Evolutionary conservation across 2,113 vertebrate genomes (phyloP), one percentile per base, ranked within the genome.

Genomic region (Camarhynchus parvulus): DNA sequence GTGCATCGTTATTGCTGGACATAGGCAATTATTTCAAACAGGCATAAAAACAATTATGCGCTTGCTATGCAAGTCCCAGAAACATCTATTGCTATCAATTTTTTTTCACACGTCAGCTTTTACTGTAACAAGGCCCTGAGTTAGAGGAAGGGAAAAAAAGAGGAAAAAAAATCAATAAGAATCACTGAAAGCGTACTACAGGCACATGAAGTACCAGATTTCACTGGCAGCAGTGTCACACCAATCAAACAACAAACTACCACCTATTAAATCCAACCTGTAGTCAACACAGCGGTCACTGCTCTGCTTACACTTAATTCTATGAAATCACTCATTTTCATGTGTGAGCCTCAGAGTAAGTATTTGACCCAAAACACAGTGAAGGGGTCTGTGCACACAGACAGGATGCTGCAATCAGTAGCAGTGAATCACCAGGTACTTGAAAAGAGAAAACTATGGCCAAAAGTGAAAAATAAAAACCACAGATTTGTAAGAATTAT

Each of bases 1-100:
- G 90, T 74, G 56, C 62, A 83, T 76, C 72, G n/a, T 95, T 96
- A 90, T 14, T 70, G 47, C 79, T 83, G 64, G 61, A 93, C 63
- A 93, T 11, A 44, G 30, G 52, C 64, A 83, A 70, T 61, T 90
- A 70, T 86, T 89, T 88, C 61, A 70, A 66, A 86, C 64, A 83
- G 41, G 23, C 61, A 81, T 2, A 83, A 78, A 91, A 96, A 88
- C 87, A 86, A 93, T 73, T 53, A 75, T 2, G 12, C 79, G 81
- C 90, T 90, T 79, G 66, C 30, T 69, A 62, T 53, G 53, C 7
- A 8, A 77, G 61, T 79, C 37, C 58, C 64, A 63, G 47, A 89
- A 72, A 75, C 56, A 64, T 30, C 75, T 83, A 69, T 7, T 73
- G 70, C 35, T 74, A 49, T 52, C 49, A 7, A 82, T 87, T 62